Base-by-base conservation (phyloP, 1,140 invertebrate species). In the Drosophila punjabiensis region DNA sequence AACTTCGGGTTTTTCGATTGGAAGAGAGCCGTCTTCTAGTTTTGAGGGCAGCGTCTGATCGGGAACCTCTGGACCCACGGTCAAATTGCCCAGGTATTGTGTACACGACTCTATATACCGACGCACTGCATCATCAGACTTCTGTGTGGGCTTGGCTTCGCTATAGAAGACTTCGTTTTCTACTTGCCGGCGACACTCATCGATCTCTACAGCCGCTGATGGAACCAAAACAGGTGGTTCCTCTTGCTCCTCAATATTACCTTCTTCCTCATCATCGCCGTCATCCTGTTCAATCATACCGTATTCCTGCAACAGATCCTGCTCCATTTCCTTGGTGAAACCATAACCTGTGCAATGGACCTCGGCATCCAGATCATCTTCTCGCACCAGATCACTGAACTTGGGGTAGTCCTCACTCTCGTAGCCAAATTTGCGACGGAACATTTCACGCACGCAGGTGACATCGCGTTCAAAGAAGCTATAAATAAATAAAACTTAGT, bases 381-480 rank as follows among this genome's bases (percentile, higher is more conserved):
- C 96, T 43, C 98, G 94, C 88, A 97, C 96, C 56, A 99, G 93
- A 93, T 99, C 98, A 56, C 94, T 93, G 93, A 99, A 99, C 67
- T 94, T 95, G 24, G 99, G 99, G 93, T 95, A 97, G 6, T 97
- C 93, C 86, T 97, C 96, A 93, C 98, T 98, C 94, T 99, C 98
- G 93, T 97, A 99, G 2, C 95, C 95, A 93, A 99, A 99, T 62
- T 97, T 95, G 93, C 96, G 96, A 87, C 96, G 96, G 93, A 99
- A 99, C 94, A 99, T 99, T 60, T 97, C 96, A 70, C 96, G 94
- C 14, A 99, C 95, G 93, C 99, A 99, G 50, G 96, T 96, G 0
- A 99, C 98, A 95, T 99, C 99, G 83, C 99, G 95, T 66, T 99
- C 96, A 93, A 99, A 99, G 94, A 97, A 98, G 89, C 96, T 97